These are phyloP conservation scores for Spermophilus dauricus DNA, from an alignment of 2,113 vertebrate species.

Conservation along the genomic window DNA sequence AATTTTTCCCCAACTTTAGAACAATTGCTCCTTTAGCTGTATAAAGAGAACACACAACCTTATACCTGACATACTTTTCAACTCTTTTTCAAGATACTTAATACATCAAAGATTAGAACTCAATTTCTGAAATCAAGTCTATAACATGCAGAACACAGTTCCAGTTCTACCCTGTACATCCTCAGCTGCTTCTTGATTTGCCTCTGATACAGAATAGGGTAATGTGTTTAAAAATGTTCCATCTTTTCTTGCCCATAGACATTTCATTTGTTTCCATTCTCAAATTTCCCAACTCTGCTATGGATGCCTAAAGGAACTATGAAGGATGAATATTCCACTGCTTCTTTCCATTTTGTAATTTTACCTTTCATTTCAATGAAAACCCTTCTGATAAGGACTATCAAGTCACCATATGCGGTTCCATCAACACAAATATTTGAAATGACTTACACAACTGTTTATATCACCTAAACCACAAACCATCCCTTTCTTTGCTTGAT, in stretches of 20 bases:
- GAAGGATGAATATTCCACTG: neutral
- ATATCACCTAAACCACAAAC: neutral
- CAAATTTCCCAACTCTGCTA: neutral
- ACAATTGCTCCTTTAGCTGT: conserved; percentile 3
- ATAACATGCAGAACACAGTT: neutral
- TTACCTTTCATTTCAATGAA: conserved; percentile 14
- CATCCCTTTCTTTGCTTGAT: neutral
- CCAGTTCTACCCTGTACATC: neutral
- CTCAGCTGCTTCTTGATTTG: neutral
- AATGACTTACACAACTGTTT: neutral
- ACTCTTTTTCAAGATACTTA: neutral
- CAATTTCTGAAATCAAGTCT: neutral
- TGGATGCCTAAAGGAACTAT: neutral
- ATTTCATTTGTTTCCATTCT: conserved; percentile 23
- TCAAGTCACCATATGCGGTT: neutral
- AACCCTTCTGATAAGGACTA: neutral
- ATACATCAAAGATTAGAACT: neutral
- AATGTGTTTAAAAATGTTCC: neutral
- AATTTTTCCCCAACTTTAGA: conserved; percentile 30
- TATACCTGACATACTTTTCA: neutral
- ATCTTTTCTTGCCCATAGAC: neutral
- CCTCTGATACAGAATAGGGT: neutral
- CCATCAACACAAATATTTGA: neutral
- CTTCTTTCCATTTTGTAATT: conserved; percentile 1
- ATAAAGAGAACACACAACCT: neutral